A percentile compares a stretch with the other conserved stretches of the same genome.
Evolutionary conservation across 35 echinoderm and acorn worm genomes (phyloP).

Genomic region (Ptychodera flava): DNA sequence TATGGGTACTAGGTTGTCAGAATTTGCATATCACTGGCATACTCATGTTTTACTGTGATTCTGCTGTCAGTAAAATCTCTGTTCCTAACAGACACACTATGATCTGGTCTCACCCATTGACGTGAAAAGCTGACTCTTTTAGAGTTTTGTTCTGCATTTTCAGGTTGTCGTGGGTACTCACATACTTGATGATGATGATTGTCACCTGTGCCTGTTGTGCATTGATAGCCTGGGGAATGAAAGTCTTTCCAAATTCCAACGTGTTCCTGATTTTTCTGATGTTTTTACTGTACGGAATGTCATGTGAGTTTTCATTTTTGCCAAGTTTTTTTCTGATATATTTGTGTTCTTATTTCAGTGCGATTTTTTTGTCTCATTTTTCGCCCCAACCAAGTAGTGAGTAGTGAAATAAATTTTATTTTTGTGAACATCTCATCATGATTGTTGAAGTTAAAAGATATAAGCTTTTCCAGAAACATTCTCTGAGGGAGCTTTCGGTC

Average conservation of each 20-base stretch:
- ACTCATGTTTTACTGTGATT: no score
- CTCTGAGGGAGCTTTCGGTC: background rate
- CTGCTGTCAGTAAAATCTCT: no score
- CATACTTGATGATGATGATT: slow-evolving; percentile 26
- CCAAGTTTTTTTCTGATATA: no score
- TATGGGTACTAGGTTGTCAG: no score
- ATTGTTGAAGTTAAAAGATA: background rate
- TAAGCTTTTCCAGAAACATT: background rate
- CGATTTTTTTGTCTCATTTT: background rate
- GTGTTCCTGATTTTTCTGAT: slow-evolving; percentile 41
- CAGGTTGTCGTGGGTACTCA: slow-evolving; percentile 51
- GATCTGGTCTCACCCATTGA: no score
- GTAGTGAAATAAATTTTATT: background rate
- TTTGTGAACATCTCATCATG: background rate
- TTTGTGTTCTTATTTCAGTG: background rate
- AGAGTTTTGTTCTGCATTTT: no score
- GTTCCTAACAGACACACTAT: no score
- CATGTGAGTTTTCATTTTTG: slow-evolving; percentile 68
- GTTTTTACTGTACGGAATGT: slow-evolving; percentile 49
- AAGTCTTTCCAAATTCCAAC: slow-evolving; percentile 33
- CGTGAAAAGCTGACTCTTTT: no score
- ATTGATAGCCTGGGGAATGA: slow-evolving; percentile 21
- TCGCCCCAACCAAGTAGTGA: background rate
- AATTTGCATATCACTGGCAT: no score
- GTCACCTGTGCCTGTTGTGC: slow-evolving; percentile 22